Percentiles rank a stretch among this genome's conserved stretches.
phyloP scores from a whole-genome alignment of 2,797 vertebrate species.

The Sebastes oblongus region DNA sequence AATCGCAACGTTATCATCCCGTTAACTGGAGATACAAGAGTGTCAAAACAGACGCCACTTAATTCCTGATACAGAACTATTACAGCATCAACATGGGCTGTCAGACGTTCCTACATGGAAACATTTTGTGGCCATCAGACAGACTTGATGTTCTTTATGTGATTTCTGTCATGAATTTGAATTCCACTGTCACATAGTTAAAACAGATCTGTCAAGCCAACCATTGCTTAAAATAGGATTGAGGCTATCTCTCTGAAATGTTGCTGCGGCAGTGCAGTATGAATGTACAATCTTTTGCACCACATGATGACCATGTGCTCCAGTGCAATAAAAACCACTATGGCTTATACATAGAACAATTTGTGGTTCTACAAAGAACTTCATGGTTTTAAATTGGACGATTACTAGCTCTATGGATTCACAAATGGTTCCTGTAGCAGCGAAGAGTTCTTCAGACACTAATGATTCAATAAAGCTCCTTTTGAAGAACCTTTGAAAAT shows the following conservation, averaged over 20 bases:
- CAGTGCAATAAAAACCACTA: slow-evolving; percentile 32
- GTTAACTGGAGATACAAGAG: background rate
- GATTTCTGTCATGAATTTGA: slow-evolving; percentile 33
- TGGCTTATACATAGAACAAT: slow-evolving; percentile 38
- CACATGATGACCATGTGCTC: slow-evolving; percentile 38
- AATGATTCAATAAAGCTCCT: slow-evolving; percentile 26
- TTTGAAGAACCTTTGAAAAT: slow-evolving; percentile 21
- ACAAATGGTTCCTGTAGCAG: slow-evolving; percentile 17
- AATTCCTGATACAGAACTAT: background rate
- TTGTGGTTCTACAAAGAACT: slow-evolving; percentile 33
- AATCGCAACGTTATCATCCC: background rate
- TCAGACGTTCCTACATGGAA: background rate
- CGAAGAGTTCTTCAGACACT: slow-evolving; percentile 3
- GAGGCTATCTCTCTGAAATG: slow-evolving; percentile 44
- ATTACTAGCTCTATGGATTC: slow-evolving; percentile 29
- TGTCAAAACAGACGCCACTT: background rate
- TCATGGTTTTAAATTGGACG: slow-evolving; percentile 28
- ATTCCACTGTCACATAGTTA: slow-evolving; percentile 17
- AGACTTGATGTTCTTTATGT: background rate
- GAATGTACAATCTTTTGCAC: slow-evolving; percentile 41
- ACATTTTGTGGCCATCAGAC: background rate
- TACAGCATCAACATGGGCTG: background rate
- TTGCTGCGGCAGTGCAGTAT: slow-evolving; percentile 33
- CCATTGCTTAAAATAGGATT: slow-evolving; percentile 49
- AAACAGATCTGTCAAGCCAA: slow-evolving; percentile 24